These are phyloP conservation scores for Daphoenositta chrysoptera DNA, from an alignment of 2,113 vertebrate species.

Conservation along the genomic window DNA sequence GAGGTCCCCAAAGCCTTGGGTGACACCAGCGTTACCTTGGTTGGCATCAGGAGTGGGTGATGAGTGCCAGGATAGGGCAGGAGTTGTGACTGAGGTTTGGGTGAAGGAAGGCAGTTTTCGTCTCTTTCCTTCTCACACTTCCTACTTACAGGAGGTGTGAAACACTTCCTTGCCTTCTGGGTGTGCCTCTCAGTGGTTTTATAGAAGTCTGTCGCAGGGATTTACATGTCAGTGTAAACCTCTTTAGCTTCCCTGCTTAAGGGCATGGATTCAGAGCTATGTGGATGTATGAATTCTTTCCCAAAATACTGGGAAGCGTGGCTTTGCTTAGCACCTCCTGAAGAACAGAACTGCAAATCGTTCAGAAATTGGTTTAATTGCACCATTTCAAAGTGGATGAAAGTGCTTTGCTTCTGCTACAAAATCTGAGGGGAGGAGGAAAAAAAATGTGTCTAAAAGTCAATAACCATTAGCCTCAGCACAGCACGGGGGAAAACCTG, in stretches of 20 bases:
- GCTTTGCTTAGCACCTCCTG: not conserved
- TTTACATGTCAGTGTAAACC: conserved; percentile 10
- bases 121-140: not conserved
- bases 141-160: not conserved
- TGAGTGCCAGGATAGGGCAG: not conserved
- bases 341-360: not conserved
- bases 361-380: not conserved
- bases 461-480: not conserved
- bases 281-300: not conserved
- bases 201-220: not conserved
- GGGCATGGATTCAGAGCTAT: not conserved
- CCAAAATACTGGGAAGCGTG: not conserved
- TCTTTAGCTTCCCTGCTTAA: not conserved
- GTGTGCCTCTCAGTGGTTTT: not conserved
- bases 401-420: not conserved
- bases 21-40: not conserved
- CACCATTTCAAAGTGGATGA: not conserved
- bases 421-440: not conserved
- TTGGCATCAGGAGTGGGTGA: not conserved
- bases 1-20: not conserved
- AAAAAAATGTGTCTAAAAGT: not conserved
- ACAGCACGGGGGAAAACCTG: not conserved
- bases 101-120: not conserved
- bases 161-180: not conserved
- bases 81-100: not conserved